phyloP scores from a whole-genome alignment of 2,113 vertebrate genomes.

The Typhlomys cinereus region DNA sequence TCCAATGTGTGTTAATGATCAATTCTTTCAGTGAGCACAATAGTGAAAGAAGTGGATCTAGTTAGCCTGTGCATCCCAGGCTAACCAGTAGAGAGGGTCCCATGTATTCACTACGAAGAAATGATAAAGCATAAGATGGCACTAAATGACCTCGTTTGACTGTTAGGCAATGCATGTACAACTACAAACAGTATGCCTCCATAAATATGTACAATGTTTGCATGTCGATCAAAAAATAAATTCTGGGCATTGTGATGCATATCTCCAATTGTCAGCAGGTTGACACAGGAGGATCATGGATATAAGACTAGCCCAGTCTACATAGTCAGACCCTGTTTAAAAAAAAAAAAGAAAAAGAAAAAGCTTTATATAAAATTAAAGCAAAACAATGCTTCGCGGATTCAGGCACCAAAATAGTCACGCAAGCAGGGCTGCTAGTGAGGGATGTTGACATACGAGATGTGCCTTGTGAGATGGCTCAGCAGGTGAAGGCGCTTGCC shows the following conservation, averaged over 20 bases:
- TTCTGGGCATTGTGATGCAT: not conserved
- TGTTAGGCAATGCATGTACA: not conserved
- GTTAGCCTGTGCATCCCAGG: not conserved
- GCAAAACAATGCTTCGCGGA: not conserved
- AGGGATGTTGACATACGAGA: slow-evolving; percentile 68
- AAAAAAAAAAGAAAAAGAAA: not conserved
- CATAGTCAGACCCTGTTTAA: not conserved
- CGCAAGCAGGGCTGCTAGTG: slow-evolving; percentile 47
- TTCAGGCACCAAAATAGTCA: slow-evolving; percentile 73
- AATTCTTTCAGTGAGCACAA: not conserved
- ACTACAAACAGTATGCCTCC: no score
- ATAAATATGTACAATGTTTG: not conserved
- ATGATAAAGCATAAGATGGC: not conserved
- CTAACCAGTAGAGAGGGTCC: not conserved
- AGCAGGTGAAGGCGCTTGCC: not conserved
- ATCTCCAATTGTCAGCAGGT: not conserved
- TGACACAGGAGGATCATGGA: not conserved
- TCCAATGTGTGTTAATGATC: slow-evolving; percentile 61
- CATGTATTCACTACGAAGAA: not conserved
- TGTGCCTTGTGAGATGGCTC: slow-evolving; percentile 47
- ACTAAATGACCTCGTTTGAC: not conserved
- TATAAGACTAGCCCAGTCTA: not conserved
- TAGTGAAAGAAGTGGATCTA: not conserved
- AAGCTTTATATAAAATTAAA: not conserved
- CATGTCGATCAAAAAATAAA: not conserved